phyloP scores from a whole-genome alignment of 2,113 vertebrate species.

The Chionomys nivalis region DNA sequence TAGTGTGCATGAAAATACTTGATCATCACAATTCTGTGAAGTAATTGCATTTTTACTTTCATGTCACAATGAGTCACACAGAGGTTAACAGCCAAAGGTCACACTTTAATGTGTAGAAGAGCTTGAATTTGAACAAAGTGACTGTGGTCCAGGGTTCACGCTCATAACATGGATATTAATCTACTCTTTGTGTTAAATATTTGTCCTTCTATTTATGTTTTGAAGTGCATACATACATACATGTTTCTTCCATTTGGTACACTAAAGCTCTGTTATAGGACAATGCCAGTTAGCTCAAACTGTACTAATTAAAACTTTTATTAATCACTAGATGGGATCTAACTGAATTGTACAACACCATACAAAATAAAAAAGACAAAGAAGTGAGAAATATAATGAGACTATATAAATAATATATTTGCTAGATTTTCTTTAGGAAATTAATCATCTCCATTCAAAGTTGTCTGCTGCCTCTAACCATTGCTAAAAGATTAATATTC shows the following conservation, averaged over 20 bases:
- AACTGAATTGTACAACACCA: not conserved
- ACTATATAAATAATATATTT: constrained; percentile 75
- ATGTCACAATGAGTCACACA: not conserved
- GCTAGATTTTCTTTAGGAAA: constrained; percentile 66
- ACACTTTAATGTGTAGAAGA: not conserved
- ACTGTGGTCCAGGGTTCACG: not conserved
- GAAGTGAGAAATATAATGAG: constrained; percentile 61
- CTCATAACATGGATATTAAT: not conserved
- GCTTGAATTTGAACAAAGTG: not conserved
- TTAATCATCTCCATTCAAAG: constrained; percentile 70
- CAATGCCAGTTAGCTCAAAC: not conserved
- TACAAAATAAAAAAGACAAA: constrained; percentile 54
- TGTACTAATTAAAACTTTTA: constrained; percentile 43
- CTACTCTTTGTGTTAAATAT: not conserved
- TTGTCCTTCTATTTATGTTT: not conserved
- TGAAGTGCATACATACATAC: not conserved
- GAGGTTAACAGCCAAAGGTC: not conserved
- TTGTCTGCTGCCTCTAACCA: constrained; percentile 58
- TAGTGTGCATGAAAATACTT: not conserved
- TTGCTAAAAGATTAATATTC: constrained; percentile 67
- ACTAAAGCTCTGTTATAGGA: not conserved
- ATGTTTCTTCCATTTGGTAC: not conserved
- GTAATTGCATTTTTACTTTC: not conserved
- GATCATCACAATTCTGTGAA: not conserved
- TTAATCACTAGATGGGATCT: constrained; percentile 26